phyloP scores from a whole-genome alignment of 2,797 vertebrate genomes.

The Rhinella marina region DNA sequence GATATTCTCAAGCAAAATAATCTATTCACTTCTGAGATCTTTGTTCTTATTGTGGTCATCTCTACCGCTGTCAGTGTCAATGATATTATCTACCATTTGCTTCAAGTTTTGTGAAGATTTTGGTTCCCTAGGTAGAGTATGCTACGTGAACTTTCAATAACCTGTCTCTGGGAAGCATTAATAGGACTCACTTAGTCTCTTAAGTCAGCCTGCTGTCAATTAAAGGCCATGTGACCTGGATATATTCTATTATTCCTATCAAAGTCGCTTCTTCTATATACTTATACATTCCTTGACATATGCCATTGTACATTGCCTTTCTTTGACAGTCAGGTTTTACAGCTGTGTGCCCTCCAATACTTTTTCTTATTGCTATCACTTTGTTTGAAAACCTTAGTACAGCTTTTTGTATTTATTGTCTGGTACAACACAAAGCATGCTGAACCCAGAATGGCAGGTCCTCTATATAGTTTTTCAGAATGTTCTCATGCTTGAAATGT shows the following conservation, averaged over 20 bases:
- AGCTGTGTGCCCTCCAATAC: background rate
- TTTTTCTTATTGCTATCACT: background rate
- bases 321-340: background rate
- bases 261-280: background rate
- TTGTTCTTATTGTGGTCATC: background rate
- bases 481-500: background rate
- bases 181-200: constrained; percentile 8
- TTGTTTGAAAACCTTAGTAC: background rate
- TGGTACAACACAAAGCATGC: background rate
- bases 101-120: constrained; percentile 15
- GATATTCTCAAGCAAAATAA: too few species aligned
- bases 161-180: background rate
- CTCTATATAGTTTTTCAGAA: background rate
- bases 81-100: constrained; percentile 26
- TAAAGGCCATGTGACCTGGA: constrained; percentile 23
- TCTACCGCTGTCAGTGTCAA: background rate
- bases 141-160: background rate
- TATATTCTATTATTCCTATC: constrained; percentile 31
- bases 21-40: background rate
- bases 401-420: background rate
- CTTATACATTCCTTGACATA: background rate
- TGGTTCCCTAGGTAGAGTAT: background rate
- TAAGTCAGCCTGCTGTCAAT: constrained; percentile 21
- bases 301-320: background rate
- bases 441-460: background rate